A percentile compares a stretch with the other conserved stretches of the same genome.
phyloP scores from a whole-genome alignment of 2,888 invertebrate species.

The Scaptomyza caliginosa region DNA sequence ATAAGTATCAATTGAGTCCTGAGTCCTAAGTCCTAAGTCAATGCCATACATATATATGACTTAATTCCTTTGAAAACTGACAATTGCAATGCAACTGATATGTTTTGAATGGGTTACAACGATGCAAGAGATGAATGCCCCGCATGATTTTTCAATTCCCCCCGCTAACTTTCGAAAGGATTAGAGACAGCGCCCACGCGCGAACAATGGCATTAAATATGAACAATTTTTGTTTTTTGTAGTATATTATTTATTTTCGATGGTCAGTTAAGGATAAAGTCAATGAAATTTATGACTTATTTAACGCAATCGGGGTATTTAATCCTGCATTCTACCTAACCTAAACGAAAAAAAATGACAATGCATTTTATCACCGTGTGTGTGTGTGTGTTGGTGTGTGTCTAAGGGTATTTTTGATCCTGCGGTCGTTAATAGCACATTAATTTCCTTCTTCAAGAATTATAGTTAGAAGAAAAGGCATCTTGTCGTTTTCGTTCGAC shows the following conservation, averaged over 20 bases:
- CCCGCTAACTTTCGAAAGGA: constrained; percentile 56
- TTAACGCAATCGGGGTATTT: constrained; percentile 40
- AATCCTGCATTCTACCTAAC: constrained; percentile 8
- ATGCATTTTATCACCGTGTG: constrained; percentile 53
- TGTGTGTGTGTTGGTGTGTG: constrained; percentile 5
- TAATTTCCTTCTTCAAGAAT: constrained; percentile 42
- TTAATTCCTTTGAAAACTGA: constrained; percentile 63
- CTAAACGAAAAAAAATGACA: constrained; percentile 72
- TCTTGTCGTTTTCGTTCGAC: constrained; percentile 26
- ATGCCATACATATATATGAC: constrained; percentile 64
- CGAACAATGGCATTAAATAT: constrained; percentile 72
- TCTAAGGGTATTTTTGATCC: constrained; percentile 48
- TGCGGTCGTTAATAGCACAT: constrained; percentile 75
- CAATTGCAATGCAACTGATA: constrained; percentile 50
- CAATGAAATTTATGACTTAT: constrained; percentile 79
- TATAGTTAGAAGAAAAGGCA: constrained; percentile 7
- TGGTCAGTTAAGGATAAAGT: constrained; percentile 72
- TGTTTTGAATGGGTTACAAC: background rate
- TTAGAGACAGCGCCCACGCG: constrained; percentile 52
- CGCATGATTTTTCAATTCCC: constrained; percentile 54
- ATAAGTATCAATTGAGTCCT: constrained; percentile 55
- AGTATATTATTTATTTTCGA: constrained; percentile 36
- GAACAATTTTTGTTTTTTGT: constrained; percentile 37
- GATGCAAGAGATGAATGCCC: constrained; percentile 28
- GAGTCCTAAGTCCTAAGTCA: constrained; percentile 40